Conservation (phyloP, 2,797 vertebrate genomes). For the Artibeus lituratus region DNA sequence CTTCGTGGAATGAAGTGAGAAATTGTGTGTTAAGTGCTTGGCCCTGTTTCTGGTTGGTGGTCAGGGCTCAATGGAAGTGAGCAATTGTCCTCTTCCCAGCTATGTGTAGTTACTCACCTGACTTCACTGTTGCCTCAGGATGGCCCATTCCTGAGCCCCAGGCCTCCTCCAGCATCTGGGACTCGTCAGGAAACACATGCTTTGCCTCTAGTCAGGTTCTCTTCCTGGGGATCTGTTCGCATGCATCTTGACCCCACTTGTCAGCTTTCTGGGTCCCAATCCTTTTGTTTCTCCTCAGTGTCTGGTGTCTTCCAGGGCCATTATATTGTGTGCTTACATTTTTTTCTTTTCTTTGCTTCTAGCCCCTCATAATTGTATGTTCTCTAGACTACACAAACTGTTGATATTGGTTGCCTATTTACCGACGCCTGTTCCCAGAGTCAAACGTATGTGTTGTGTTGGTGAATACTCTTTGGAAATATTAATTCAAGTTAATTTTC, state of each 20-base stretch:
- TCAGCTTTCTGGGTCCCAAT: neutral
- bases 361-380: neutral
- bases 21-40: neutral
- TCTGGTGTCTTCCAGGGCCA: neutral
- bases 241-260: neutral
- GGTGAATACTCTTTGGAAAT: neutral
- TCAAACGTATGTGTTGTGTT: neutral
- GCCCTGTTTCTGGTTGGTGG: neutral
- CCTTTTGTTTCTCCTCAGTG: neutral
- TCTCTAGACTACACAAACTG: neutral
- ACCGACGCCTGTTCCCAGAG: neutral
- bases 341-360: conserved; percentile 16
- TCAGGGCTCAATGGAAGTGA: neutral
- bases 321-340: neutral
- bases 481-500: neutral
- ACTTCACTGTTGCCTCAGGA: neutral
- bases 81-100: neutral
- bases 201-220: neutral
- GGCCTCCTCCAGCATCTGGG: neutral
- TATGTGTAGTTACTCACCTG: neutral
- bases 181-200: neutral
- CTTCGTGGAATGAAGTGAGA: neutral
- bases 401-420: neutral
- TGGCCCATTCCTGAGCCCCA: neutral
- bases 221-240: neutral